Evolutionary conservation across 2,113 vertebrate species (phyloP), one percentile per base, ranked within the genome.

Genomic region (Argyrosomus japonicus): DNA sequence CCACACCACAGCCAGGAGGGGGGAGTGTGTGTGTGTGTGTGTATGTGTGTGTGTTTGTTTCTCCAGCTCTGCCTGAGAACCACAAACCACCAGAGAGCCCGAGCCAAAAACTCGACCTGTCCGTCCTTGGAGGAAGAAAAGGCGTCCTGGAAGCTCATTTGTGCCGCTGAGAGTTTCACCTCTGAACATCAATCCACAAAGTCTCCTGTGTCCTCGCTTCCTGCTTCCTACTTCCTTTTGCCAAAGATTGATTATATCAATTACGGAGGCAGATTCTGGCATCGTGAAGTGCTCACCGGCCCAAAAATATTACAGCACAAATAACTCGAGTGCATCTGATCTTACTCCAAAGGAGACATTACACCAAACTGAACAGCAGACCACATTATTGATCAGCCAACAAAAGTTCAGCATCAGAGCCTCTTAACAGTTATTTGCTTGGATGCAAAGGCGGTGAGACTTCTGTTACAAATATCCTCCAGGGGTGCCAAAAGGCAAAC

Each of bases 51-150:
- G 40, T 62, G 50, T 81, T 4, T 78, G 29, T 29, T 21, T 67
- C 54, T 68, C 32, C 40, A 43, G 40, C 8, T 68, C 53, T 13
- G 50, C 68, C 43, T 32, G 27, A 76, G 72, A 68, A 62, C 45
- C 57, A 61, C 64, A 69, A 74, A 71, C 58, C 82, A 19, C 54
- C n/a, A 51, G 19, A 69, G 56, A 54, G 36, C 36, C 23, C 0
- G 10, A 51, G 80, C 71, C 72, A 77, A 74, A 74, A 76, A 65
- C 64, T 57, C n/a, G 1, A 77, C 75, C 84, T 75, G 70, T 86
- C 82, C 74, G 70, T 86, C 82, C 75, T 78, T 62, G 67, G 60
- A 0, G 57, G 43, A 36, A 5, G 8, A 2, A 23, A 71, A 83
- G 64, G 67, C 57, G 1, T 83, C 82, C n/a, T 9, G 25, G 57